Evolutionary conservation across 2,888 invertebrate species (phyloP), one percentile per base, ranked within the genome.

Genomic region (Brenthis hecate): DNA sequence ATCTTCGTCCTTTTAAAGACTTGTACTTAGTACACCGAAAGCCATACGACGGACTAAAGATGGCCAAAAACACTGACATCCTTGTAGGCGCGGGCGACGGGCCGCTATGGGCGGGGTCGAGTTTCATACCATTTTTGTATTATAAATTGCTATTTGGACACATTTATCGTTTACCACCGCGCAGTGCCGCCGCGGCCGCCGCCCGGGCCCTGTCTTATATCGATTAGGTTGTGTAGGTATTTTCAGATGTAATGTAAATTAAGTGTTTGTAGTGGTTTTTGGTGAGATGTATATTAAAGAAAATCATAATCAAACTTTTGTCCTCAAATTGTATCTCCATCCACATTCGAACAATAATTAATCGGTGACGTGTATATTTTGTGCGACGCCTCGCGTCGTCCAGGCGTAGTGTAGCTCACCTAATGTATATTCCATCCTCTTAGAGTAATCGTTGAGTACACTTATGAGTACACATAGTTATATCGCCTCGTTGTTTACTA

Each of bases 351-450:
- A 92, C 92, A 92, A 92, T 92, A 92, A 91, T 76, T 92, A 92
- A 91, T 76, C 77, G 78, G 56, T 69, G 50, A 65, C 54, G 43
- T 72, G 72, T 72, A 72, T 68, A 68, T 70, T 70, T 76, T 65
- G 70, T 72, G 50, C 56, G 79, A 79, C 82, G 68, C 36, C 56
- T 78, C 78, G 76, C 73, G 74, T 76, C 79, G 81, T 80, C 78
- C 83, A 80, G 81, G 80, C 76, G 75, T 82, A 64, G 71, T 73
- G 68, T 88, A 91, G 87, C 83, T 91, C 91, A 90, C 87, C 86
- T 91, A 91, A 89, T 91, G 89, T 92, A 92, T 92, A 92, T 92
- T 92, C 91, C 91, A 91, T 92, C 92, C 91, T 92, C 83, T 85
- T 91, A 90, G 86, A 81, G 78, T 90, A 88, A 86, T 88, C 79